Evolutionary conservation across 2,888 invertebrate genomes (phyloP).

Genomic region (Heliconius erato): DNA sequence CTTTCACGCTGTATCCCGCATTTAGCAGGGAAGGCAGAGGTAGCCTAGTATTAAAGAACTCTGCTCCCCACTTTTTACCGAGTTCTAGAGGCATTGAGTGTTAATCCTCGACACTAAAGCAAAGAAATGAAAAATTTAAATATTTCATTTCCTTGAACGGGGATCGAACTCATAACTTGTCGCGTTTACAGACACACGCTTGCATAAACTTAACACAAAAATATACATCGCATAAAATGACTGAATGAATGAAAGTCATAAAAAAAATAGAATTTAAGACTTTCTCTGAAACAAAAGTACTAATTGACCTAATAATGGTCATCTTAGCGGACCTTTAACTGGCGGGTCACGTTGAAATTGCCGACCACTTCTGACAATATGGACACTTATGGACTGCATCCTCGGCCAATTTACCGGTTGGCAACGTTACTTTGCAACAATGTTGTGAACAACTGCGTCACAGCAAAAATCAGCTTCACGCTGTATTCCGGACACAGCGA

Average conservation of each 20-base stretch:
- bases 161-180: neutral
- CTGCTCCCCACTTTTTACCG: no score
- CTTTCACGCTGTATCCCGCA: no score
- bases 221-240: no score
- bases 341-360: conserved; percentile 39
- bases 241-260: no score
- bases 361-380: conserved; percentile 39
- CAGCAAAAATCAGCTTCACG: neutral
- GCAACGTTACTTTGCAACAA: conserved; percentile 27
- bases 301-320: conserved; percentile 33
- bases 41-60: no score
- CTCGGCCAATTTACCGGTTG: conserved; percentile 29
- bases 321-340: conserved; percentile 34
- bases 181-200: no score
- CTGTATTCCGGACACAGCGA: no score
- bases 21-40: no score
- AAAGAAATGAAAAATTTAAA: neutral
- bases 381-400: conserved; percentile 34
- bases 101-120: no score
- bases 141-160: no score
- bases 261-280: neutral
- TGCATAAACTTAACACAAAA: no score
- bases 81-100: no score
- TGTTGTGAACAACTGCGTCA: neutral
- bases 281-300: conserved; percentile 23